Conservation (phyloP, 2,888 invertebrate species). For the Orthosia cruda region DNA sequence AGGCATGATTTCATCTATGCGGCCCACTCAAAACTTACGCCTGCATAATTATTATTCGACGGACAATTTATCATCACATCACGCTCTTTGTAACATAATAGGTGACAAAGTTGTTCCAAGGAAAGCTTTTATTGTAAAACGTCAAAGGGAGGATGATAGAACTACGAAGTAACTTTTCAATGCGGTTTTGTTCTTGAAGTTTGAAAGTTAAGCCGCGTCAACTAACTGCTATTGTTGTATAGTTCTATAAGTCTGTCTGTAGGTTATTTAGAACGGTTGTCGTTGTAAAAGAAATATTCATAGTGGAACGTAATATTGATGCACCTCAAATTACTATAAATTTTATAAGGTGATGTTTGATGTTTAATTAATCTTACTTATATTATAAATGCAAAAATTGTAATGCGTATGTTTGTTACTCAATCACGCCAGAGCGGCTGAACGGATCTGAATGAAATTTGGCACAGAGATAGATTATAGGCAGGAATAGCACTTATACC, state of each 20-base stretch:
- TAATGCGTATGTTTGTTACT: too few species aligned
- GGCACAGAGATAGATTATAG: too few species aligned
- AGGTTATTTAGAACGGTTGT: constrained; percentile 13
- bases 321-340: too few species aligned
- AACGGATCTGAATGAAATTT: too few species aligned
- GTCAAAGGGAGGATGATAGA: constrained; percentile 29
- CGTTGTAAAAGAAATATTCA: too few species aligned
- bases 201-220: constrained; percentile 20
- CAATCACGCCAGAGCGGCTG: too few species aligned
- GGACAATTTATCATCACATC: constrained; percentile 10
- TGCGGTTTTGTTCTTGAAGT: constrained; percentile 43
- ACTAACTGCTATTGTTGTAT: constrained; percentile 2
- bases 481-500: too few species aligned
- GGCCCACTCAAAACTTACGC: constrained; percentile 1
- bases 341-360: too few species aligned
- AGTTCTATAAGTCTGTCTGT: constrained; percentile 23
- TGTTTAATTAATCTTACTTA: too few species aligned
- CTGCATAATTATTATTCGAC: constrained; percentile 2
- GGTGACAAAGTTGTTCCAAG: constrained; percentile 27
- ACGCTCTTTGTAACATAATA: constrained; percentile 40
- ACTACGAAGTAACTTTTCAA: constrained; percentile 26
- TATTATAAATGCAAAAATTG: too few species aligned
- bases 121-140: constrained; percentile 31
- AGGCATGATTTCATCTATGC: constrained; percentile 24
- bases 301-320: not conserved